These are phyloP conservation scores for Oncopeltus fasciatus DNA, from an alignment of 1,140 invertebrate genomes.

Conservation along the genomic window DNA sequence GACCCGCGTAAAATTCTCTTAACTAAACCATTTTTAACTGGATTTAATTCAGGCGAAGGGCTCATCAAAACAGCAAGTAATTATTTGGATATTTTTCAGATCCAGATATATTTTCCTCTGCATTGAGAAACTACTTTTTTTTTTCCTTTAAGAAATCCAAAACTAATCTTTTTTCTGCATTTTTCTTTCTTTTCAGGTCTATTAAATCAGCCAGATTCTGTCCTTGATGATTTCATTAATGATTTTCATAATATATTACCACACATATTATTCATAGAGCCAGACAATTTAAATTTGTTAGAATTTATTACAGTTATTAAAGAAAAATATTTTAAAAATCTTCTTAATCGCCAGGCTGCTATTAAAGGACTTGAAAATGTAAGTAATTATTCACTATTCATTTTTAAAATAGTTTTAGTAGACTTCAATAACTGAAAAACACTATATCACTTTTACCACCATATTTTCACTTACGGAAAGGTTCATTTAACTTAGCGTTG, in stretches of 20 bases:
- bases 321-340: neutral
- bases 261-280: neutral
- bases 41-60: slow-evolving; percentile 1
- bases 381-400: no score
- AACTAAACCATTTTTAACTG: neutral
- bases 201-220: neutral
- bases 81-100: no score
- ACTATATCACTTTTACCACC: no score
- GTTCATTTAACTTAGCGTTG: no score
- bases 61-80: neutral
- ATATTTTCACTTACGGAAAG: no score
- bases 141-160: no score
- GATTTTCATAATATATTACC: neutral
- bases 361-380: neutral
- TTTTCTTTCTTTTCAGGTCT: neutral
- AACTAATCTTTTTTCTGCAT: neutral
- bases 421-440: no score
- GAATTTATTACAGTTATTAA: neutral
- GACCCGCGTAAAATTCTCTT: neutral
- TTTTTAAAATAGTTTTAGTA: no score
- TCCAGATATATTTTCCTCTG: no score
- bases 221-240: neutral
- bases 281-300: neutral
- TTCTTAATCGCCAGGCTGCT: neutral
- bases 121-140: no score